Evolutionary conservation across 1,140 invertebrate species (phyloP), one percentile per base, ranked within the genome.

Genomic region (Magallana gigas): DNA sequence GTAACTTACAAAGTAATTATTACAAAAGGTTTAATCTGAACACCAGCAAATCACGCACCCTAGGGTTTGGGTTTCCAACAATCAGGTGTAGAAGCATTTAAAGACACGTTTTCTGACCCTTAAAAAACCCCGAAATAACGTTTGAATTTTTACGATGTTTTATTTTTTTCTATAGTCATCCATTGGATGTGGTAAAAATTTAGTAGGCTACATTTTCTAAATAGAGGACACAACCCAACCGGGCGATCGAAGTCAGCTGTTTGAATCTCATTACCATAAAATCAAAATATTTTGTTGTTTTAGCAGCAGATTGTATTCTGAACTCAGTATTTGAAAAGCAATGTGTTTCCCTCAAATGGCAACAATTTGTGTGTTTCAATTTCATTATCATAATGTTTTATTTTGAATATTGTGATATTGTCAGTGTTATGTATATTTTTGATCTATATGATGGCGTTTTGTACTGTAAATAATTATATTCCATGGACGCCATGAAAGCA

Each of bases 1-100:
- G 68, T 76, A 76, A 76, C 68, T 76, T 76, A 36, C 68, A 76
- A 76, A 29, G 68, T 76, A 76, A 76, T 18, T 36, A 76, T 29
- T 11, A 9, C 23, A 9, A 76, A 29, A 48, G 7, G 12, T 29
- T 76, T 36, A 76, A 76, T 36, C 23, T 76, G 11, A 76, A 76
- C 36, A 12, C 23, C 68, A 29, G 36, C 68, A 76, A 36, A 76
- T 36, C 68, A 76, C 68, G 36, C 68, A 76, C 60, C 14, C 5
- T n/a, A 12, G n/a, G 29, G 23, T 18, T 23, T 23, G 6, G 23
- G 68, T 76, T 76, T 76, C 68, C 68, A 76, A 29, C 36, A 8
- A 9, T 12, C 23, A 29, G 23, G 68, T 76, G 68, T 11, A 76
- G 60, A 11, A 11, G 36, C 36, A 76, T 29, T 71, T 62, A n/a